phyloP scores from a whole-genome alignment of 2,113 vertebrate genomes.

The Spea multiplicata region DNA sequence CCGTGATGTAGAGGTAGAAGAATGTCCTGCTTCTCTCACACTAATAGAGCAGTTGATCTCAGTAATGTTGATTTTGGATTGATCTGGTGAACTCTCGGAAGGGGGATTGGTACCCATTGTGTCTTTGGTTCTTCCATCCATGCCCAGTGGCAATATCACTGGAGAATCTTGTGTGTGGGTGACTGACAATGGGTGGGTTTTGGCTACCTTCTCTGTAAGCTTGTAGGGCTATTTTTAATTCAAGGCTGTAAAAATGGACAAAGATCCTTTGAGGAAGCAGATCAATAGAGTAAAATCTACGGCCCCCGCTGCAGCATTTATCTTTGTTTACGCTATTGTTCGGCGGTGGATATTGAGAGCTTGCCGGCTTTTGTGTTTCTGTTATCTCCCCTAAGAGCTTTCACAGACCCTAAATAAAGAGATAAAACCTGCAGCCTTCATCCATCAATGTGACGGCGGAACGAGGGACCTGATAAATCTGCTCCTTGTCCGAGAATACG shows the following conservation, averaged over 20 bases:
- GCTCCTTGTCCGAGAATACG: background rate
- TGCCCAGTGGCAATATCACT: too few species aligned
- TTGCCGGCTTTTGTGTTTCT: background rate
- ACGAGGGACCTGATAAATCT: background rate
- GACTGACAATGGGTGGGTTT: background rate
- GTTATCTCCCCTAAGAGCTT: conserved; percentile 8
- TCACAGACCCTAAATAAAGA: conserved; percentile 3
- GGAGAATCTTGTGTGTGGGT: too few species aligned
- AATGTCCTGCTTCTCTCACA: too few species aligned
- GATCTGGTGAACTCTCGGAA: too few species aligned
- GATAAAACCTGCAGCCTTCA: background rate
- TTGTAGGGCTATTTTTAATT: background rate
- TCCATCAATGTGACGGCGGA: background rate
- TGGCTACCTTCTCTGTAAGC: background rate
- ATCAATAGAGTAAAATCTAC: conserved; percentile 28
- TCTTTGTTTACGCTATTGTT: conserved; percentile 28
- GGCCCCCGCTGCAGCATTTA: background rate
- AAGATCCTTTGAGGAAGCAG: background rate
- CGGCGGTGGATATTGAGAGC: background rate
- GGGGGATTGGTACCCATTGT: too few species aligned
- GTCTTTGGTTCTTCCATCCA: too few species aligned
- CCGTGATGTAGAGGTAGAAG: too few species aligned
- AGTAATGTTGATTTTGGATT: too few species aligned
- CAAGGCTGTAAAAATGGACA: background rate
- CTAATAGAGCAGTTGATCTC: too few species aligned